Evolutionary conservation across 2,888 invertebrate species (phyloP).

Genomic region (Mechanitis mazaeus): DNA sequence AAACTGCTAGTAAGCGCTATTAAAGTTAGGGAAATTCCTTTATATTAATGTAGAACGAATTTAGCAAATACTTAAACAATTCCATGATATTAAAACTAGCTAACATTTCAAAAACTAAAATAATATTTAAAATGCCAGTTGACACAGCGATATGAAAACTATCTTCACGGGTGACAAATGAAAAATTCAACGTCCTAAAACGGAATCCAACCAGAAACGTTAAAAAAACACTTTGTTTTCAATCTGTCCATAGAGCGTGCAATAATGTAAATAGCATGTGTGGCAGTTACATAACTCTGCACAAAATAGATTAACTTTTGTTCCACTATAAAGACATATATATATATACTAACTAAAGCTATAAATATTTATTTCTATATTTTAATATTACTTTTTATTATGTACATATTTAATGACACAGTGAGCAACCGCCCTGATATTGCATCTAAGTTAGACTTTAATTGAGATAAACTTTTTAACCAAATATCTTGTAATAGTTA

Average conservation of each 20-base stretch:
- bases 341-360: not conserved
- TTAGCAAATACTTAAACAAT: not conserved
- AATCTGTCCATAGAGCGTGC: slow-evolving; percentile 21
- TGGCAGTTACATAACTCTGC: slow-evolving; percentile 17
- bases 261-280: slow-evolving; percentile 18
- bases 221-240: slow-evolving; percentile 21
- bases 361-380: not conserved
- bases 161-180: slow-evolving; percentile 4
- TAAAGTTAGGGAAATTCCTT: slow-evolving; percentile 8
- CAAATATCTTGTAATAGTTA: no score
- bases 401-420: no score
- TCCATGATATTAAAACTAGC: not conserved
- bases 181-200: slow-evolving; percentile 9
- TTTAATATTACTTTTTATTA: no score
- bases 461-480: no score
- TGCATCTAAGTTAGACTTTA: no score
- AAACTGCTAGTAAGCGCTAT: slow-evolving; percentile 21
- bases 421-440: no score
- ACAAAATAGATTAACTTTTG: slow-evolving; percentile 7
- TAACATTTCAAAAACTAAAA: not conserved
- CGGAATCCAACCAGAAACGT: slow-evolving; percentile 14
- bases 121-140: not conserved
- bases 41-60: slow-evolving; percentile 9
- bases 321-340: slow-evolving; percentile 5
- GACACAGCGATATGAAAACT: not conserved